A percentile compares a stretch with the other conserved stretches of the same genome.
Evolutionary conservation across 1,140 invertebrate genomes (phyloP).

Genomic region (Bradynema listronoti): DNA sequence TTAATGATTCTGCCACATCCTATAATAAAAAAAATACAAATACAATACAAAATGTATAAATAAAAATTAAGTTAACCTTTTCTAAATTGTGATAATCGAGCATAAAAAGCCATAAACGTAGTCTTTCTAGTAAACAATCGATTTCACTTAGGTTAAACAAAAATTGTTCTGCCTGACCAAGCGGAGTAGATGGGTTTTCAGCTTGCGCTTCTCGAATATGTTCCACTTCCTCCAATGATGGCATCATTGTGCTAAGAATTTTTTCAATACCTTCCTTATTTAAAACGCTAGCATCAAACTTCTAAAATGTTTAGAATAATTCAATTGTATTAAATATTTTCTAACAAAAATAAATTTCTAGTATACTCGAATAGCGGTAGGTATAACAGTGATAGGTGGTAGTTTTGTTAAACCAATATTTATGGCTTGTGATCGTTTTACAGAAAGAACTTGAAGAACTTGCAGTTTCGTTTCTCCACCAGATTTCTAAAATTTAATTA

Average conservation of each 20-base stretch:
- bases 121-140: constrained; percentile 81
- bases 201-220: constrained; percentile 91
- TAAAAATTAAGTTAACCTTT: too few species aligned
- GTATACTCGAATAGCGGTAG: constrained; percentile 73
- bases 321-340: not conserved
- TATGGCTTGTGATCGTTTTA: constrained; percentile 95
- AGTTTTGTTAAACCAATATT: constrained; percentile 99
- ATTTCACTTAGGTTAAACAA: constrained; percentile 88
- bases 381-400: constrained; percentile 86
- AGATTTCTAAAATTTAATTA: constrained; percentile 61
- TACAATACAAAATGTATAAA: constrained; percentile 2
- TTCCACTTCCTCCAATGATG: constrained; percentile 87
- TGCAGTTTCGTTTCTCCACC: constrained; percentile 73
- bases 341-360: not conserved
- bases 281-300: constrained; percentile 84
- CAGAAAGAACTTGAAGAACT: constrained; percentile 88
- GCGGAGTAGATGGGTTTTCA: constrained; percentile 82
- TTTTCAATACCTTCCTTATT: constrained; percentile 84
- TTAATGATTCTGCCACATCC: constrained; percentile 91
- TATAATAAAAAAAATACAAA: constrained; percentile 4
- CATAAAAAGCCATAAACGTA: constrained; percentile 96
- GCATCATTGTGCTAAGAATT: constrained; percentile 85
- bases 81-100: constrained; percentile 93
- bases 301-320: constrained; percentile 5
- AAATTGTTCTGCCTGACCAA: constrained; percentile 96